Base-by-base conservation (phyloP, 2,113 vertebrate species). In the Colossoma macropomum region DNA sequence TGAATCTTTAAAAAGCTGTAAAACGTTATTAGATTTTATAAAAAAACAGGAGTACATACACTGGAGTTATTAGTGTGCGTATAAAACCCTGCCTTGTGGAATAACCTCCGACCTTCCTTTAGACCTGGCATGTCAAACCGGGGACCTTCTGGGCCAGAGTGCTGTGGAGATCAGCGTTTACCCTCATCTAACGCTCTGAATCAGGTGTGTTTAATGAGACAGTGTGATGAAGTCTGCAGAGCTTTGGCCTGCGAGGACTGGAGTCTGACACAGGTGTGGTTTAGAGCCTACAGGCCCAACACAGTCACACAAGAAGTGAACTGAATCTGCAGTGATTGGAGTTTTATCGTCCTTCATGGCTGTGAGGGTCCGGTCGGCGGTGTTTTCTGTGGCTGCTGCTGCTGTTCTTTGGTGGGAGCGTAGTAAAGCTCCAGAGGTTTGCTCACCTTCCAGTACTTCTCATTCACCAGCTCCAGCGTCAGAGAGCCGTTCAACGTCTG, bases 371-470 rank as follows among this genome's bases (percentile, higher is more conserved):
- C 68, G 11, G 32, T 70, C 5, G 68, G 68, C 0, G 6, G 34
- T n/a, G 75, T n/a, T 11, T 70, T 32, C n/a, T 70, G n/a, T 11
- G 21, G 34, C 70, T 87, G 81, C 50, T 81, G 89, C 75, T 93
- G 95, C 81, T 93, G 96, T 50, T 96, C 96, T 92, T 95, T 95
- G 86, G 96, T 97, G 32, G 94, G 95, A 23, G 96, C 96, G 15
- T 97, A 97, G 91, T 95, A 97, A 1, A 97, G 91, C 91, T 97
- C 96, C 87, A 97, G 89, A 0, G 96, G 96, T 75, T 94, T 94
- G 80, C 94, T 90, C 68, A 96, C 93, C 87, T 97, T 97, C 96
- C 96, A 97, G 91, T 95, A 97, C 68, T 97, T 97, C 91, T 97
- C 96, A 6, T 97, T 97, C 54, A 97, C 96, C 85, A 97, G 82